A percentile compares a stretch with the other conserved stretches of the same genome.
These are phyloP conservation scores for Cephalophus harveyi DNA, from an alignment of 2,113 vertebrate species.

Conservation along the genomic window DNA sequence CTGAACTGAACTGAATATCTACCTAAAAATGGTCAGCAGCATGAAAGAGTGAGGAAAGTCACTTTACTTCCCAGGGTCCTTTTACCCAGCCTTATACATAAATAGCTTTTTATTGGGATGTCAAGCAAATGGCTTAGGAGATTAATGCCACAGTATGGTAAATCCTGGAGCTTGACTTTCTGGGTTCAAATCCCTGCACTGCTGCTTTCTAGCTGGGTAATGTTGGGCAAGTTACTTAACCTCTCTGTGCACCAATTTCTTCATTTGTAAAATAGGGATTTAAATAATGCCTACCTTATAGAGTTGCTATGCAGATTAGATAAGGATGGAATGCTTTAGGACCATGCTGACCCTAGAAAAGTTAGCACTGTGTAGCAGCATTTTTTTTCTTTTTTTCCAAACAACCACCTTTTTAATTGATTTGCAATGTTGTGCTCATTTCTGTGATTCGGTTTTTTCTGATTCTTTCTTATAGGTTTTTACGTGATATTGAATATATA, in stretches of 20 bases:
- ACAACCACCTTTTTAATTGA: neutral
- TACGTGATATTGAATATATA: neutral
- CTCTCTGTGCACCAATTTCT: neutral
- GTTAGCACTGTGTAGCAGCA: neutral
- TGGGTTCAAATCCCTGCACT: neutral
- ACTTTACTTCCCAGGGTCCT: neutral
- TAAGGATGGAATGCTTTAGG: neutral
- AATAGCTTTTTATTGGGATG: neutral
- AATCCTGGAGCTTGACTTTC: neutral
- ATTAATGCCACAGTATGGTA: neutral
- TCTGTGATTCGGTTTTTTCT: neutral
- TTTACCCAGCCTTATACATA: neutral
- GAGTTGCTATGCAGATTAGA: neutral
- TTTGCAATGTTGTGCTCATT: neutral
- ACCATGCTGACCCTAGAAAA: neutral
- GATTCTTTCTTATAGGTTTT: neutral
- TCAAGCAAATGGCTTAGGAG: neutral
- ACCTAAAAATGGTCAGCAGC: neutral
- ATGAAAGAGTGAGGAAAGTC: neutral
- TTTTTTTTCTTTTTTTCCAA: neutral
- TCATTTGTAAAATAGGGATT: neutral
- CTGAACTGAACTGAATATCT: no score
- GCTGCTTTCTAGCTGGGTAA: neutral
- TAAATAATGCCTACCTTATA: neutral
- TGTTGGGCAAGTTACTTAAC: neutral